phyloP scores from a whole-genome alignment of 2,888 invertebrate genomes.

The Cerastoderma edule region DNA sequence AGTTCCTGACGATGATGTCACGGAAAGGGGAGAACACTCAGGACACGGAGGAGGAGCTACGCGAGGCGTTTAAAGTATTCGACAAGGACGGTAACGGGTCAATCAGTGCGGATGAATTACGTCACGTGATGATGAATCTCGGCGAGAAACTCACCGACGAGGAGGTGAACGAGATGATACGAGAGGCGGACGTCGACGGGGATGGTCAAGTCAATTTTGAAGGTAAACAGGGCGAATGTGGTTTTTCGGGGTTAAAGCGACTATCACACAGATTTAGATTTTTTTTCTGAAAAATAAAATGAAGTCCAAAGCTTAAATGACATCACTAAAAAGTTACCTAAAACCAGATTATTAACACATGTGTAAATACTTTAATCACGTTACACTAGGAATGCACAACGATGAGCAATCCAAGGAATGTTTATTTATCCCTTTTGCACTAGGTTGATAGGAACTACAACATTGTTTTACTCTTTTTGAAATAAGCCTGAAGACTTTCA shows the following conservation, averaged over 20 bases:
- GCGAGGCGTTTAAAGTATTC: constrained; percentile 41
- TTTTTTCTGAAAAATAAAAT: no score
- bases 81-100: constrained; percentile 38
- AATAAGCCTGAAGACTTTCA: no score
- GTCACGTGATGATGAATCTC: constrained; percentile 4
- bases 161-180: constrained; percentile 1
- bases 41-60: constrained; percentile 34
- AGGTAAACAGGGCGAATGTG: constrained; percentile 24
- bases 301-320: constrained; percentile 27
- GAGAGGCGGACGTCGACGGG: background rate
- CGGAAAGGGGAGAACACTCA: constrained; percentile 30
- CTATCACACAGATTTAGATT: no score
- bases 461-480: no score
- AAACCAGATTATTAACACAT: no score
- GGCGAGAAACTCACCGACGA: constrained; percentile 3
- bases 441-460: no score
- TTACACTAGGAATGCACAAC: no score
- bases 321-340: no score
- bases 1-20: constrained; percentile 43
- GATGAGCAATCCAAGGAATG: no score
- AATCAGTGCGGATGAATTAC: constrained; percentile 27
- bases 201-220: constrained; percentile 3
- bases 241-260: no score
- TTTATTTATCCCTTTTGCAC: no score
- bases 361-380: no score